These are phyloP conservation scores for Oostethus manadensis DNA, from an alignment of 2,113 vertebrate species.

Conservation along the genomic window DNA sequence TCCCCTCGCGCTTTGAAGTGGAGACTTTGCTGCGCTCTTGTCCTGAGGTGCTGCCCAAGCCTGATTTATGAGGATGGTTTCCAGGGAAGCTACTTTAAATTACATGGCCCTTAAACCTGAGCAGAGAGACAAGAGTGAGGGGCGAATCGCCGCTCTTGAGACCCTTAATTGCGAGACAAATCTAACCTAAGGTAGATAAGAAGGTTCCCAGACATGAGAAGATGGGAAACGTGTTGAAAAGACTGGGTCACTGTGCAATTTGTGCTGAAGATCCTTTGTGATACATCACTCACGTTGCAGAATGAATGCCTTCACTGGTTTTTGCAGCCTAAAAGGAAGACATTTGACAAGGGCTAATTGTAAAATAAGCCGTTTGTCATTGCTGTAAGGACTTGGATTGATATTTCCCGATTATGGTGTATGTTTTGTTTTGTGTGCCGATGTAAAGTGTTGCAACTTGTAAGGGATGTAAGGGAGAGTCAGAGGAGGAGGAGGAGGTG, in stretches of 20 bases:
- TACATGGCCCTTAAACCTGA: slow-evolving; percentile 62
- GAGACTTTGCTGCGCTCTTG: slow-evolving; percentile 42
- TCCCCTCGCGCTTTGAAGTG: slow-evolving; percentile 61
- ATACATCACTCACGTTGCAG: not conserved
- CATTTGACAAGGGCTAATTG: not conserved
- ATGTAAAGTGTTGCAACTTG: slow-evolving; percentile 43
- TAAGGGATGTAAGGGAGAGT: slow-evolving; percentile 58
- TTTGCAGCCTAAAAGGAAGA: not conserved
- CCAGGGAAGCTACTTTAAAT: slow-evolving; percentile 62
- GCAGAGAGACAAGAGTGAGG: slow-evolving; percentile 17
- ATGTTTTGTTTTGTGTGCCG: slow-evolving; percentile 34
- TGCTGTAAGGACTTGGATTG: not conserved
- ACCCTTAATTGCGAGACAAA: slow-evolving; percentile 60
- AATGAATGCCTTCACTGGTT: not conserved
- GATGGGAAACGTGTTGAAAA: slow-evolving; percentile 18
- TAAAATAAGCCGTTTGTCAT: not conserved
- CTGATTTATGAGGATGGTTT: slow-evolving; percentile 66
- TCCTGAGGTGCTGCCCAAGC: slow-evolving; percentile 64
- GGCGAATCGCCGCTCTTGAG: slow-evolving; percentile 52
- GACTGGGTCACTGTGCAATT: slow-evolving; percentile 28
- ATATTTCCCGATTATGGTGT: slow-evolving; percentile 23
- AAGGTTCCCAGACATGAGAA: slow-evolving; percentile 39
- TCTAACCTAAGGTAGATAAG: slow-evolving; percentile 40
- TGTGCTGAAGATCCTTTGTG: slow-evolving; percentile 24
- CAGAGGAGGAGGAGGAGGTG: slow-evolving; percentile 59